These are phyloP conservation scores for Mythimna albipuncta DNA, from an alignment of 2,888 invertebrate genomes.

Conservation along the genomic window DNA sequence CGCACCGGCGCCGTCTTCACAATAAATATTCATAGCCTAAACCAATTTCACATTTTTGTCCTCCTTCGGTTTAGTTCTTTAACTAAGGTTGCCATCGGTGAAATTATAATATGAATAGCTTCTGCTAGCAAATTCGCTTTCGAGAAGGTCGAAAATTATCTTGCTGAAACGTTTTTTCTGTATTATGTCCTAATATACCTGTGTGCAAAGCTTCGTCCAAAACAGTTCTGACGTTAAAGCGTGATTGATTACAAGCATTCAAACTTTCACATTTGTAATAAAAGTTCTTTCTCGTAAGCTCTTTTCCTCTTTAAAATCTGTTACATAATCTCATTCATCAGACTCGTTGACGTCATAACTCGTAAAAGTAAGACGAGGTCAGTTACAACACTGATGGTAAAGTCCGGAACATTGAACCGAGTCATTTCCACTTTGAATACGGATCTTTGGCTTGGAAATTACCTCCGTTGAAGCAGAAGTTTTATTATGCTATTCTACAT, in stretches of 20 bases:
- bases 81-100: neutral
- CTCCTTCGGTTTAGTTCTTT: neutral
- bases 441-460: conserved; percentile 49
- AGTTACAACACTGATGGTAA: conserved; percentile 37
- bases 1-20: neutral
- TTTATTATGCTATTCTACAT: neutral
- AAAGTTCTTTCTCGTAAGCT: conserved; percentile 11
- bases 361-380: conserved; percentile 27
- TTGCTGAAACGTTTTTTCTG: neutral
- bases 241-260: neutral
- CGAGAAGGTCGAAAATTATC: neutral
- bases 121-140: neutral
- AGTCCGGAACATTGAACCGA: conserved; percentile 31
- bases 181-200: neutral
- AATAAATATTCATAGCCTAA: conserved; percentile 37
- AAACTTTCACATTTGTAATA: neutral
- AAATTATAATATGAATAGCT: neutral
- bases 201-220: neutral
- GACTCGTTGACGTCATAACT: conserved; percentile 15
- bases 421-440: conserved; percentile 16
- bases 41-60: conserved; percentile 27
- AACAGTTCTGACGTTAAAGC: neutral
- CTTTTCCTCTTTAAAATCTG: neutral
- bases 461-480: neutral
- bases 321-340: conserved; percentile 28